Evolutionary conservation across 1,140 invertebrate species (phyloP).

Genomic region (Thereuonema tuberculata): DNA sequence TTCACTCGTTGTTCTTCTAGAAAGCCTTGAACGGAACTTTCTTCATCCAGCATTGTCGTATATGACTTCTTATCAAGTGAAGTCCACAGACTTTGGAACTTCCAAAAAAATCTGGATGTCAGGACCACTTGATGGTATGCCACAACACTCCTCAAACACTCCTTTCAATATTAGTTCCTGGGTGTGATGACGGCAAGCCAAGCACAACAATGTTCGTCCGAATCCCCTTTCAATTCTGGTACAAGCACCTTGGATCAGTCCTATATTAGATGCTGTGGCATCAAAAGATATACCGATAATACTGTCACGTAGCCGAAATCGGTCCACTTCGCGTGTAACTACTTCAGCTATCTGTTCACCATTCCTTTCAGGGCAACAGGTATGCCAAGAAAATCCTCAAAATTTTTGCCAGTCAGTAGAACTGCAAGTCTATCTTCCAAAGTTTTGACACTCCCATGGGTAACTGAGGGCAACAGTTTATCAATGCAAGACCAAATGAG

Average conservation of each 20-base stretch:
- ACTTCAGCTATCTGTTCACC: slow-evolving; percentile 12
- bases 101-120: slow-evolving; percentile 13
- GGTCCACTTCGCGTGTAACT: slow-evolving; percentile 8
- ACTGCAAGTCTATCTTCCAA: neutral
- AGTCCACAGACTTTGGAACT: slow-evolving; percentile 6
- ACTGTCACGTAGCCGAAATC: slow-evolving; percentile 11
- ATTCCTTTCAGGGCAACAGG: slow-evolving; percentile 13
- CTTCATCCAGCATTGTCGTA: slow-evolving; percentile 9
- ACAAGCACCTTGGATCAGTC: slow-evolving; percentile 7
- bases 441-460: slow-evolving; percentile 11
- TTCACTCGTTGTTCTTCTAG: slow-evolving; percentile 12
- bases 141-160: neutral
- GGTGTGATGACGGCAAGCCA: slow-evolving; percentile 10
- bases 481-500: slow-evolving; percentile 14
- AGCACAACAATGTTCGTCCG: slow-evolving; percentile 9
- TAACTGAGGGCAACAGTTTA: slow-evolving; percentile 10
- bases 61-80: slow-evolving; percentile 14
- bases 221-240: slow-evolving; percentile 10
- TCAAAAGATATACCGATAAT: slow-evolving; percentile 11
- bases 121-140: slow-evolving; percentile 9
- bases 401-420: neutral
- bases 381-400: neutral
- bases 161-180: slow-evolving; percentile 1
- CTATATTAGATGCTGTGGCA: slow-evolving; percentile 10
- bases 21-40: neutral